These are phyloP conservation scores for Lichenostomus cassidix DNA, from an alignment of 2,113 vertebrate species.

Conservation along the genomic window DNA sequence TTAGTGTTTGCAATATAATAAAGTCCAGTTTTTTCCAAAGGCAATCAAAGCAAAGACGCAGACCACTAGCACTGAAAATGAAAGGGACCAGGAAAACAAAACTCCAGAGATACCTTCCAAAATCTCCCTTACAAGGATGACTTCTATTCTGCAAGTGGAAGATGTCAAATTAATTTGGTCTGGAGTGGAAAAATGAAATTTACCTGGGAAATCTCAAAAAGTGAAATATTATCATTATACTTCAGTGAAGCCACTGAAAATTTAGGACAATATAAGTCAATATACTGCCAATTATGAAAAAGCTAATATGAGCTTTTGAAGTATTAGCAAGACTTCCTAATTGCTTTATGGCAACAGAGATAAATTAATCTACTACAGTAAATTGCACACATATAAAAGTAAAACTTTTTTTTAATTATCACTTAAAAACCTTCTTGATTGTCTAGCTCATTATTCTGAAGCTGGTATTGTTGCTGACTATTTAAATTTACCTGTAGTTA, in stretches of 20 bases:
- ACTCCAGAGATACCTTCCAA: neutral
- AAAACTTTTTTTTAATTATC: conserved; percentile 22
- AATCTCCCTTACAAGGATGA: neutral
- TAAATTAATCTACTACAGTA: conserved; percentile 9
- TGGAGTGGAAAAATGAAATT: neutral
- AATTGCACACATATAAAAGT: conserved; percentile 23
- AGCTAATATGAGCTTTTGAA: neutral
- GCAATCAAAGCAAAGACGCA: neutral
- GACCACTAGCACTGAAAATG: neutral
- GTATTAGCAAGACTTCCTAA: neutral
- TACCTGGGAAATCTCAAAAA: neutral
- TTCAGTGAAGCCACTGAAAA: neutral
- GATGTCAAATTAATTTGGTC: neutral
- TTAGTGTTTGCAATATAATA: neutral
- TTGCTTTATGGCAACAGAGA: conserved; percentile 1
- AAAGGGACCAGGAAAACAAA: neutral
- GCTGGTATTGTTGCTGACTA: conserved; percentile 17
- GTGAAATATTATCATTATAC: neutral
- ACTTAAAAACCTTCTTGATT: conserved; percentile 14
- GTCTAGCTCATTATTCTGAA: conserved; percentile 40
- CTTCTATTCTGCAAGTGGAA: neutral
- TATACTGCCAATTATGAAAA: neutral
- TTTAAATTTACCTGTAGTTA: conserved; percentile 12
- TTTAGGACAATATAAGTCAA: neutral
- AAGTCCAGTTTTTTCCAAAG: neutral